Conservation (phyloP, 2,113 vertebrate genomes). For the Rhinolophus ferrumequinum region DNA sequence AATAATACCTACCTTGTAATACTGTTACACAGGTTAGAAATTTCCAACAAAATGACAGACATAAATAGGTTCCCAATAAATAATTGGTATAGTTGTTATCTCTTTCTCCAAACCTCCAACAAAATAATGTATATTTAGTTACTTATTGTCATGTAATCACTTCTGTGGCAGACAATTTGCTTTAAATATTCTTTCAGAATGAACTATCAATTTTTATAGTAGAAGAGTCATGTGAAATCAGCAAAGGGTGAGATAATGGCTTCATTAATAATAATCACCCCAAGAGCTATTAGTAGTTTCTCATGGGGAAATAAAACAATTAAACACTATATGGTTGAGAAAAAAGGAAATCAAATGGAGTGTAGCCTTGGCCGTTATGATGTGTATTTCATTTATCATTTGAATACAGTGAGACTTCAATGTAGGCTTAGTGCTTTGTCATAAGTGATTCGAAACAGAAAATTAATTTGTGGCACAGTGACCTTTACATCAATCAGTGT, state of each 20-base stretch:
- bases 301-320: slow-evolving; percentile 70
- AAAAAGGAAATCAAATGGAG: slow-evolving; percentile 56
- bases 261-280: slow-evolving; percentile 51
- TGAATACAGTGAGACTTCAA: slow-evolving; percentile 71
- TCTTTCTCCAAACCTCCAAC: slow-evolving; percentile 17
- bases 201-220: slow-evolving; percentile 44
- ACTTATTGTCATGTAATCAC: background rate
- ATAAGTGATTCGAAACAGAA: slow-evolving; percentile 75
- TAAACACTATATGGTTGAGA: slow-evolving; percentile 57
- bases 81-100: background rate
- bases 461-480: slow-evolving; percentile 72
- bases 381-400: slow-evolving; percentile 76
- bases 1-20: background rate
- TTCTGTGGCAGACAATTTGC: background rate
- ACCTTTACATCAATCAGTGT: background rate
- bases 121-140: slow-evolving; percentile 12
- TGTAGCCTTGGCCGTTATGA: slow-evolving; percentile 67
- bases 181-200: slow-evolving; percentile 38
- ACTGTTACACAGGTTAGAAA: background rate
- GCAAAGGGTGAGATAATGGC: slow-evolving; percentile 29
- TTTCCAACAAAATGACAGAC: background rate
- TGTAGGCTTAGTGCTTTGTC: slow-evolving; percentile 42
- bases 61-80: background rate
- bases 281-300: slow-evolving; percentile 74
- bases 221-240: slow-evolving; percentile 38